Conservation (phyloP, 2,113 vertebrate species). For the Campylomormyrus numenius region DNA sequence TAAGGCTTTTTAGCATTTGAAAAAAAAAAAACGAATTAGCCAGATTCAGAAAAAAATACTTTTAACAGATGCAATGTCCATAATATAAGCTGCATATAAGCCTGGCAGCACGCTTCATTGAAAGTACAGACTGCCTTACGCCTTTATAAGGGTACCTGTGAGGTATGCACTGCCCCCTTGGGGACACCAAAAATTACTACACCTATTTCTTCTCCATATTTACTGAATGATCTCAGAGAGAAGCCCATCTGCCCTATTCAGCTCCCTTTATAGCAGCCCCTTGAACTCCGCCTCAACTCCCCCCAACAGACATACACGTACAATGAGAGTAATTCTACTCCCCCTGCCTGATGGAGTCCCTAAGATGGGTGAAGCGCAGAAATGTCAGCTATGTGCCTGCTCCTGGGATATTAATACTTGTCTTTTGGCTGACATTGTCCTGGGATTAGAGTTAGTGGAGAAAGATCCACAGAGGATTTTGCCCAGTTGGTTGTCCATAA, state of each 20-base stretch:
- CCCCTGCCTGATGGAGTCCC: background rate
- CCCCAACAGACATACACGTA: background rate
- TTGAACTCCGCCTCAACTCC: background rate
- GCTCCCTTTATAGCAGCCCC: slow-evolving; percentile 13
- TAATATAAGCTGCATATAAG: background rate
- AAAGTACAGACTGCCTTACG: background rate
- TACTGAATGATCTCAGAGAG: background rate
- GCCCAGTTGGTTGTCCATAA: background rate
- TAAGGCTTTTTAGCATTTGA: background rate
- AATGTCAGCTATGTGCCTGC: slow-evolving; percentile 16
- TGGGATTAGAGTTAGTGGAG: slow-evolving; percentile 10
- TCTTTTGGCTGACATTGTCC: slow-evolving; percentile 31
- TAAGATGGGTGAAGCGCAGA: slow-evolving; percentile 9
- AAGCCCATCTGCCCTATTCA: background rate
- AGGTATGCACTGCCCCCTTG: background rate
- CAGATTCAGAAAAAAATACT: background rate
- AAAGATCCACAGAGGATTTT: slow-evolving; percentile 4
- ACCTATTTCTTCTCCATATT: background rate
- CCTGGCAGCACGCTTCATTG: background rate
- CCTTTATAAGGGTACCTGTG: background rate
- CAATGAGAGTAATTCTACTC: slow-evolving; percentile 15
- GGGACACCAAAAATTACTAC: background rate
- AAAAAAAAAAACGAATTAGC: background rate
- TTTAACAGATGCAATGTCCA: background rate
- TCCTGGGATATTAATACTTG: slow-evolving; percentile 28